phyloP scores from a whole-genome alignment of 2,797 vertebrate genomes.

The Hydrophis major region DNA sequence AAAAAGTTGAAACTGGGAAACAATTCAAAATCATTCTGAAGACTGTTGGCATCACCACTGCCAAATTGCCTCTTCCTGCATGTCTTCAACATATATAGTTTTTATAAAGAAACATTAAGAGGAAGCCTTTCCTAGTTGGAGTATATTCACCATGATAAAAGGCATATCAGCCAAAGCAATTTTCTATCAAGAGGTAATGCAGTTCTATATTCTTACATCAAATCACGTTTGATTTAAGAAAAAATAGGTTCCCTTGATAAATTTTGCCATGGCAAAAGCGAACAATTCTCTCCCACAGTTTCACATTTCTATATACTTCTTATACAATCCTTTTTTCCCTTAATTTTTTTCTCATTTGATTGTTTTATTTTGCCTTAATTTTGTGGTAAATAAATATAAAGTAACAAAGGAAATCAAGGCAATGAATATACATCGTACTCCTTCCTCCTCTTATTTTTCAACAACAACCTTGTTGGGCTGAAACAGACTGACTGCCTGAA shows the following conservation, averaged over 20 bases:
- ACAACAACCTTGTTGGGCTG: not conserved
- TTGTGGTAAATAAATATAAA: not conserved
- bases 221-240: not conserved
- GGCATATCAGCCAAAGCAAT: not conserved
- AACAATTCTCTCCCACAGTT: not conserved
- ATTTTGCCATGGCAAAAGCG: not conserved
- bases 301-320: not conserved
- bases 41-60: not conserved
- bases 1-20: conserved; percentile 23
- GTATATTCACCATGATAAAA: not conserved
- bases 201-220: not conserved
- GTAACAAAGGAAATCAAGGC: not conserved
- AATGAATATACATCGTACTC: not conserved
- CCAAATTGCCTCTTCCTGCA: not conserved
- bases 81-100: not conserved
- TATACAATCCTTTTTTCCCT: not conserved
- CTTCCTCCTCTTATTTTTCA: not conserved
- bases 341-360: not conserved
- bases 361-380: not conserved
- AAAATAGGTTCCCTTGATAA: not conserved
- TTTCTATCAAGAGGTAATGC: not conserved
- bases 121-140: not conserved
- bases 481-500: not conserved
- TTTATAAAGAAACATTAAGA: not conserved
- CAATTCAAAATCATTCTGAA: conserved; percentile 26